Evolutionary conservation across 2,888 invertebrate genomes (phyloP).

Genomic region (Pyrrhia umbra): DNA sequence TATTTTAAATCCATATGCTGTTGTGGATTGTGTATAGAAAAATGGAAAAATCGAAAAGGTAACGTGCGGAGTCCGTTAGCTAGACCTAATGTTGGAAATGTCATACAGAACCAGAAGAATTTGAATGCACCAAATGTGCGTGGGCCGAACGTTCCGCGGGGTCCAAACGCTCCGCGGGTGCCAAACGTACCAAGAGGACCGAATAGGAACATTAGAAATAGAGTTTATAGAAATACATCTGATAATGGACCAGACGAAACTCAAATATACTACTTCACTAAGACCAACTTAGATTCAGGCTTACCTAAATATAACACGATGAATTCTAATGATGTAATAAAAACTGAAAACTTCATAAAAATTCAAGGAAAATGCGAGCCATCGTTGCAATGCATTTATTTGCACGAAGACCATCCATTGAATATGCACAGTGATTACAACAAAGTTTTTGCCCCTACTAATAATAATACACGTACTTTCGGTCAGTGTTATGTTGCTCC

Average conservation of each 20-base stretch:
- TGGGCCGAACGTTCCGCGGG: neutral
- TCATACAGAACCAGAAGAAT: neutral
- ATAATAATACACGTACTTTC: constrained; percentile 53
- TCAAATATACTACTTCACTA: constrained; percentile 56
- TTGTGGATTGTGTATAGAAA: constrained; percentile 38
- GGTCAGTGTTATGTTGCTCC: constrained; percentile 61
- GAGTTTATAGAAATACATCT: constrained; percentile 23
- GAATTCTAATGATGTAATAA: constrained; percentile 38
- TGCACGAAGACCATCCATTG: constrained; percentile 42
- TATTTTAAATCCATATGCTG: constrained; percentile 41
- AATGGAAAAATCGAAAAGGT: neutral
- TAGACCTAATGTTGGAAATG: neutral
- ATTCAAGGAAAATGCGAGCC: constrained; percentile 46
- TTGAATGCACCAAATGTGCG: neutral
- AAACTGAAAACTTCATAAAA: constrained; percentile 47
- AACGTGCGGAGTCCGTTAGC: neutral
- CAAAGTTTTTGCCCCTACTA: constrained; percentile 29
- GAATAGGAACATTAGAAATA: constrained; percentile 3
- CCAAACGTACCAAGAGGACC: neutral
- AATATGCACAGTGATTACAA: constrained; percentile 49
- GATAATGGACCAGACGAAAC: constrained; percentile 29
- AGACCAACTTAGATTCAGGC: constrained; percentile 45
- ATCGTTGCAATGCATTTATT: constrained; percentile 57
- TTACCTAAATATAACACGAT: constrained; percentile 33
- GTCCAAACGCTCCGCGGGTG: neutral